Base-by-base conservation (phyloP, 2,888 invertebrate species). In the Apodemia duryi region DNA sequence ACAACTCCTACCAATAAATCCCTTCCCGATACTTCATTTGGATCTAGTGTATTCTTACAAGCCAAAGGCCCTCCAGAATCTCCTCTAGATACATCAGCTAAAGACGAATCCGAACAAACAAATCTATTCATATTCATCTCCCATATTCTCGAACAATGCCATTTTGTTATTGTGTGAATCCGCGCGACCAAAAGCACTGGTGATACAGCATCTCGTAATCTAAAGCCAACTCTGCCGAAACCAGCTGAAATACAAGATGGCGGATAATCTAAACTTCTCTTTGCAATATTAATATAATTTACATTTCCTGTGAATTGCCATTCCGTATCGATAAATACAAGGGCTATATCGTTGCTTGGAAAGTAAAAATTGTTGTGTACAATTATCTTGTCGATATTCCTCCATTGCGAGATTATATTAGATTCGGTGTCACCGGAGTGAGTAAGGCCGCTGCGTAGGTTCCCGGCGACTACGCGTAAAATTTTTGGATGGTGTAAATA, bases 51-150 rank as follows among this genome's bases (percentile, higher is more conserved):
- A 2, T 66, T 73, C 2, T 67, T 72, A 65, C 89, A 88, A 1
- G 76, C 73, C 38, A 89, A 67, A 0, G 88, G 89, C 0, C 88
- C 85, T 0, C 88, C 89, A 0, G 88, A 88, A 67, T 88, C 89
- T 0, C 88, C 88, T 5, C 69, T 72, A 0, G 80, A 73, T 0
- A 83, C 82, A 61, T 84, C 85, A 0, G 76, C 68, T 0, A 79
- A 13, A 0, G 70, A 68, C 0, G 82, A 79, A 65, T 77, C 74
- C 0, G 84, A 74, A 69, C 86, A 85, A 28, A 85, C 72, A 32
- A 73, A 83, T 0, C 66, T 63, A 61, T 77, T 74, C 86, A 86
- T 82, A 41, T 84, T 72, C 77, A 85, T 81, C 21, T 82, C 79
- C 87, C 88, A 88, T 0, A 82, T 51, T 0, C 70, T 28, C 0